These are phyloP conservation scores for Mythimna pallens DNA, from an alignment of 2,888 invertebrate species.

Conservation along the genomic window DNA sequence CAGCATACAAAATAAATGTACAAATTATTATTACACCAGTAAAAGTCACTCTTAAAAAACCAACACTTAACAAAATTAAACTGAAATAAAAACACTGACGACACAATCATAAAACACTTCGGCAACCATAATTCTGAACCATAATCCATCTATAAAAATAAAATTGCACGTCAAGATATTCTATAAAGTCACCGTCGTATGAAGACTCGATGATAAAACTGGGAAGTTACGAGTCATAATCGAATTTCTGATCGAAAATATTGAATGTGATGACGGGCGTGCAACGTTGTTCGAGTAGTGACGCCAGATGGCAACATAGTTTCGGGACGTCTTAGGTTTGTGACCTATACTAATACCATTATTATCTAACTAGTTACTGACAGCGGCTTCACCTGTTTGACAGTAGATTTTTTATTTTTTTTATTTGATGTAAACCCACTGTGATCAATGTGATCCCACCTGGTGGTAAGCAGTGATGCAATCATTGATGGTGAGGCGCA, in stretches of 20 bases:
- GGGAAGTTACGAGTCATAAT: constrained; percentile 68
- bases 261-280: constrained; percentile 65
- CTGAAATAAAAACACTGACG: constrained; percentile 43
- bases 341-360: not conserved
- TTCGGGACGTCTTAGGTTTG: constrained; percentile 1
- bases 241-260: constrained; percentile 71
- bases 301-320: constrained; percentile 39
- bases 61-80: constrained; percentile 47
- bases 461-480: no score
- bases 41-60: constrained; percentile 25
- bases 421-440: no score
- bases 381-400: no score
- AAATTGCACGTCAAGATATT: constrained; percentile 67
- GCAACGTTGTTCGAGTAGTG: constrained; percentile 34
- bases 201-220: constrained; percentile 67
- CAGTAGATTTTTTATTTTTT: no score
- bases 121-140: constrained; percentile 39
- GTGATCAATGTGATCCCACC: no score
- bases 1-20: not conserved
- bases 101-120: constrained; percentile 48
- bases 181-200: constrained; percentile 70
- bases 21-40: constrained; percentile 26
- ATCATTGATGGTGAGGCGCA: no score
- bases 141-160: constrained; percentile 62
- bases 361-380: not conserved